Percentiles rank a stretch among this genome's conserved stretches.
Evolutionary conservation across 1,140 invertebrate species (phyloP).

Genomic region (Papilio polytes): DNA sequence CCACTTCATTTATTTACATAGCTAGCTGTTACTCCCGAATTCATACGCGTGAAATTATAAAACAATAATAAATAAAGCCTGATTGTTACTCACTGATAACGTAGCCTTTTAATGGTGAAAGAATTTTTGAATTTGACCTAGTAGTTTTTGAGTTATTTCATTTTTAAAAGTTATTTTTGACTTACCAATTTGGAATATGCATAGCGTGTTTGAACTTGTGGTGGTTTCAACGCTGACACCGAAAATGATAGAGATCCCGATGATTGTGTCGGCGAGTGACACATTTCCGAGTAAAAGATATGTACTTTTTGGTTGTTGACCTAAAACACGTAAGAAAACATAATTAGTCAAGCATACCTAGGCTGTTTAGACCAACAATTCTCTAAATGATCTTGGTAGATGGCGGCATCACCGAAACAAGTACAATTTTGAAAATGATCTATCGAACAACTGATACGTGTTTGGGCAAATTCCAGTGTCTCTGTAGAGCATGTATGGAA

Average conservation of each 20-base stretch:
- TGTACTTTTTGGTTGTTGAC: conserved; percentile 83
- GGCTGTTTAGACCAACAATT: background rate
- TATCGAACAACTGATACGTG: background rate
- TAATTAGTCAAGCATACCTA: background rate
- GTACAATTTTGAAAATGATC: no score
- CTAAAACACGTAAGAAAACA: conserved; percentile 58
- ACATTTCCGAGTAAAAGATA: conserved; percentile 86
- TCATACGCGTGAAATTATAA: no score
- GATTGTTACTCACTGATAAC: no score
- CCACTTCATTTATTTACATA: background rate
- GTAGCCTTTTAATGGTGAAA: background rate
- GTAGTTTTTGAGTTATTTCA: no score
- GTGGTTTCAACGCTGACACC: conserved; percentile 77
- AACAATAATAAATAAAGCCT: no score
- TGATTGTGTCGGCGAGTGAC: conserved; percentile 84
- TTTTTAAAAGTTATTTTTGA: background rate
- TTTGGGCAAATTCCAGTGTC: background rate
- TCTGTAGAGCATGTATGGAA: no score
- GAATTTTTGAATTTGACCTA: no score
- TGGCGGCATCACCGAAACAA: no score
- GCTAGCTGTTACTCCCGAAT: no score
- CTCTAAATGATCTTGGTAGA: no score
- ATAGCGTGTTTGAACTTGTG: conserved; percentile 62
- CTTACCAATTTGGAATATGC: conserved; percentile 76
- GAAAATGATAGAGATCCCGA: conserved; percentile 83